phyloP scores from a whole-genome alignment of 2,888 invertebrate species.

The Dioctria rufipes region DNA sequence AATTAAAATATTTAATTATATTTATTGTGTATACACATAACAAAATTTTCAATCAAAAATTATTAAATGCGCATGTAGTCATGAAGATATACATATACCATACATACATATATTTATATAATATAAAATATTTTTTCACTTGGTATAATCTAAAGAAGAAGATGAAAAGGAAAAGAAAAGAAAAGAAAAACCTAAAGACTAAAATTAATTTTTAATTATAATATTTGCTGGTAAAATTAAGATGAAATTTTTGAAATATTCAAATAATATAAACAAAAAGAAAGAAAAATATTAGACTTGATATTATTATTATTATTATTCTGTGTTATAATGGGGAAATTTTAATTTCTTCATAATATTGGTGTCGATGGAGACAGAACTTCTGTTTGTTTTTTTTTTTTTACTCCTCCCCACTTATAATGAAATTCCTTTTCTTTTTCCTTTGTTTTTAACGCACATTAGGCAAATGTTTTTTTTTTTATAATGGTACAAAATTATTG shows the following conservation, averaged over 20 bases:
- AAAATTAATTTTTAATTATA: conserved; percentile 42
- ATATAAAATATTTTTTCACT: conserved; percentile 52
- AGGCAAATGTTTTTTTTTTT: no score
- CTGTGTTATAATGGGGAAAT: background rate
- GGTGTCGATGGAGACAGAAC: no score
- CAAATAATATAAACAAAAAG: conserved; percentile 43
- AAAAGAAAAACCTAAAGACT: conserved; percentile 36
- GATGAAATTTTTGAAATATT: conserved; percentile 41
- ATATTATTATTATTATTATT: conserved; percentile 37
- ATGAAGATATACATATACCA: conserved; percentile 10
- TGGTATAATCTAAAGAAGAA: conserved; percentile 5
- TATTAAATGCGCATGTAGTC: conserved; percentile 22
- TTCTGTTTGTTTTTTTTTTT: no score
- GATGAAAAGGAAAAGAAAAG: no score
- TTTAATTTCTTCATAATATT: no score
- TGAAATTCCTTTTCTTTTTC: no score
- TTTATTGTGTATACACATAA: background rate
- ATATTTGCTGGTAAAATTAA: conserved; percentile 47
- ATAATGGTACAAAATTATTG: no score
- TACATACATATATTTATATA: no score
- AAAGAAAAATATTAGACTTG: conserved; percentile 23
- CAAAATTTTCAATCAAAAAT: conserved; percentile 47
- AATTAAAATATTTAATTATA: conserved; percentile 44
- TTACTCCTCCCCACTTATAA: no score
- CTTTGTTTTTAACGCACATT: no score